These are phyloP conservation scores for Folsomia candida DNA, from an alignment of 2,888 invertebrate genomes.

Conservation along the genomic window DNA sequence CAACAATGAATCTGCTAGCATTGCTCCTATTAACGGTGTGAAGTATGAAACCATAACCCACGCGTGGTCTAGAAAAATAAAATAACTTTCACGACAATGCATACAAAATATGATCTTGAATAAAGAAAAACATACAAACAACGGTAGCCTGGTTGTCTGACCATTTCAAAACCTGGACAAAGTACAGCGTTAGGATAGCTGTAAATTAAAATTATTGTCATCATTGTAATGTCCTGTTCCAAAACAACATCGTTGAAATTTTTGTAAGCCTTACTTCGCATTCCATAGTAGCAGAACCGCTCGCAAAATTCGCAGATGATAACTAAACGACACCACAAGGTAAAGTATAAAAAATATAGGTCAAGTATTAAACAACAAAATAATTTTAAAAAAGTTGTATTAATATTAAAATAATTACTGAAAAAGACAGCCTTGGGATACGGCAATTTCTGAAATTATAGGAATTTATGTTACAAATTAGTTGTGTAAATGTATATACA, in stretches of 20 bases:
- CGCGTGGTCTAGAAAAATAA: slow-evolving; percentile 68
- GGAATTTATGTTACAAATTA: too few relatives aligned
- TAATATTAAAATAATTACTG: too few relatives aligned
- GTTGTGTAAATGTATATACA: too few relatives aligned
- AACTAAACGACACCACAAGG: too few relatives aligned
- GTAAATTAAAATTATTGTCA: slow-evolving; percentile 47
- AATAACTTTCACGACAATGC: background rate
- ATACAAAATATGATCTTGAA: background rate
- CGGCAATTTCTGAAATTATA: slow-evolving; percentile 27
- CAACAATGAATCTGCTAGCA: slow-evolving; percentile 86
- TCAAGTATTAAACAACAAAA: too few relatives aligned
- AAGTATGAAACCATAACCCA: slow-evolving; percentile 88
- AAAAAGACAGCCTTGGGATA: slow-evolving; percentile 89
- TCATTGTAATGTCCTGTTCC: background rate
- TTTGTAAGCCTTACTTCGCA: slow-evolving; percentile 72
- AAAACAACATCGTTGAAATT: background rate
- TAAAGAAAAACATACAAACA: slow-evolving; percentile 6
- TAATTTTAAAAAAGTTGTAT: too few relatives aligned
- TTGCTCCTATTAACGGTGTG: slow-evolving; percentile 85
- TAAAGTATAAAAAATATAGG: too few relatives aligned
- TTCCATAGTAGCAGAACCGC: slow-evolving; percentile 94
- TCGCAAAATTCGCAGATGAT: slow-evolving; percentile 97
- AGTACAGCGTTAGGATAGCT: slow-evolving; percentile 91
- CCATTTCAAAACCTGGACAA: slow-evolving; percentile 73
- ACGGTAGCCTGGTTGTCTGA: slow-evolving; percentile 73